Conservation (phyloP, 2,797 vertebrate species). For the Siniperca scherzeri region DNA sequence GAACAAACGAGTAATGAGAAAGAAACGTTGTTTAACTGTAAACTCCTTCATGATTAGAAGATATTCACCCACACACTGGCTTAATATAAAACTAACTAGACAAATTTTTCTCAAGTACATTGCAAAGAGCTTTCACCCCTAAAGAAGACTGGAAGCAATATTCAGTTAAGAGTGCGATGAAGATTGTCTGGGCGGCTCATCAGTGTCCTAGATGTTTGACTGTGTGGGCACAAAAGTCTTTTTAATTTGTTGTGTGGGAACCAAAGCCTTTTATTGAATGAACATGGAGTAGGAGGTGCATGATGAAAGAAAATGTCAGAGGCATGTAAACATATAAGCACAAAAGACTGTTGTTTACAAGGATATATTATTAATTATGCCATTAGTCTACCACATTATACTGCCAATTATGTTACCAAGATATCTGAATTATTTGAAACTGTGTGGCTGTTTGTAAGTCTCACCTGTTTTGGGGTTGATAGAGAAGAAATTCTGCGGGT, state of each 20-base stretch:
- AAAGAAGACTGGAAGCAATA: slow-evolving; percentile 35
- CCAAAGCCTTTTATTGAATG: slow-evolving; percentile 40
- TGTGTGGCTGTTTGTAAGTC: slow-evolving; percentile 12
- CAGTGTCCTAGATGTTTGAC: slow-evolving; percentile 46
- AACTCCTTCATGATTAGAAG: slow-evolving; percentile 30
- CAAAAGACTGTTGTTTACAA: neutral
- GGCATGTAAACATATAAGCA: slow-evolving; percentile 2
- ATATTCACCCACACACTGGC: slow-evolving; percentile 38
- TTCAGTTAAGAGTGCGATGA: slow-evolving; percentile 16
- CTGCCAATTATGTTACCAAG: neutral
- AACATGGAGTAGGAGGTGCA: slow-evolving; percentile 17
- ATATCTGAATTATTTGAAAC: neutral
- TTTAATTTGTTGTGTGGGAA: slow-evolving; percentile 48
- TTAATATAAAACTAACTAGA: slow-evolving; percentile 36
- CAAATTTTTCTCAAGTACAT: slow-evolving; percentile 32
- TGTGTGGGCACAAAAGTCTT: slow-evolving; percentile 54
- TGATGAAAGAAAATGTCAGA: slow-evolving; percentile 45
- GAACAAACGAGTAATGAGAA: slow-evolving; percentile 33
- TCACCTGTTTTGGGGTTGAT: slow-evolving; percentile 97
- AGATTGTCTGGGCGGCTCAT: slow-evolving; percentile 33
- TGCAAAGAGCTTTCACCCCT: slow-evolving; percentile 37
- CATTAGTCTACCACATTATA: neutral
- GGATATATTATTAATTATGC: neutral
- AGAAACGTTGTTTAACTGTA: slow-evolving; percentile 45
- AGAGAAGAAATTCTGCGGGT: slow-evolving; percentile 98